Percentiles rank a stretch among this genome's conserved stretches.
Conservation (phyloP, 2,113 vertebrate genomes). For the Rafetus swinhoei region DNA sequence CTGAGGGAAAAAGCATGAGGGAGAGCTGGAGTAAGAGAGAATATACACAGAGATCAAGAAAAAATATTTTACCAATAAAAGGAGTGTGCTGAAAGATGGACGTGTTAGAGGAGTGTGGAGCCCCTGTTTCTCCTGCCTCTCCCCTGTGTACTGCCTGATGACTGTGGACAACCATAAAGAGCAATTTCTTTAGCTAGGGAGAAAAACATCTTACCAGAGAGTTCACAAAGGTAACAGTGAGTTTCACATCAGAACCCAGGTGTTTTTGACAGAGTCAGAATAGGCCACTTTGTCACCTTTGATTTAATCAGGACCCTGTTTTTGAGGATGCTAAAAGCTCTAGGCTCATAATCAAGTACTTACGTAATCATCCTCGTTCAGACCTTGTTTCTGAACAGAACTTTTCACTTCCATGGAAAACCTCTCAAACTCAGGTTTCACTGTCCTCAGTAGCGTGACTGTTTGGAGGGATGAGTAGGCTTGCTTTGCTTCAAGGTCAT, state of each 20-base stretch:
- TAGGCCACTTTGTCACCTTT: constrained; percentile 42
- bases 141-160: background rate
- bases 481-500: constrained; percentile 91
- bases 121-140: background rate
- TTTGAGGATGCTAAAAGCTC: constrained; percentile 44
- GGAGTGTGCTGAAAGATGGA: background rate
- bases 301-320: constrained; percentile 54
- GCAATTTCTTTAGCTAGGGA: background rate
- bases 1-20: background rate
- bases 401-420: constrained; percentile 94
- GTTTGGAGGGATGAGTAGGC: constrained; percentile 93
- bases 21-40: background rate
- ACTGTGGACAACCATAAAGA: background rate
- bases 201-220: background rate
- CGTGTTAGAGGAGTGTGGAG: background rate
- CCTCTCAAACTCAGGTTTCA: constrained; percentile 96
- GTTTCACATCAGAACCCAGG: constrained; percentile 3
- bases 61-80: background rate
- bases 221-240: background rate
- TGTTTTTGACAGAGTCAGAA: constrained; percentile 48
- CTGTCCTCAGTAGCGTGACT: constrained; percentile 91
- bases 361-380: constrained; percentile 91
- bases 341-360: constrained; percentile 73
- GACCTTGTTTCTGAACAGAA: constrained; percentile 84
- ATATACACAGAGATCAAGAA: background rate